A percentile compares a stretch with the other conserved stretches of the same genome.
phyloP scores from a whole-genome alignment of 2,888 invertebrate species.

The Drosophila pullipes region DNA sequence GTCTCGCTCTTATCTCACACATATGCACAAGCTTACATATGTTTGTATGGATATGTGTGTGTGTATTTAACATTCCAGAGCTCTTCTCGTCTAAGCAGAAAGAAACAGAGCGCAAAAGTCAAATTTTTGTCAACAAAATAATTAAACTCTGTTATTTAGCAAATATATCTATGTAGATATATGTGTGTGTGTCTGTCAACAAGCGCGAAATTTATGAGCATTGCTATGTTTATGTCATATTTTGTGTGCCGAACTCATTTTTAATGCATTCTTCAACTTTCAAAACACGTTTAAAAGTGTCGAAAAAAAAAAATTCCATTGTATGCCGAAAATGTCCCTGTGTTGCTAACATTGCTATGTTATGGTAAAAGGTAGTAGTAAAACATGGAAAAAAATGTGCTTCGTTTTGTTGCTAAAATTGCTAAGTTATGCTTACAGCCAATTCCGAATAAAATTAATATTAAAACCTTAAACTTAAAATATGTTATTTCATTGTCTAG shows the following conservation, averaged over 20 bases:
- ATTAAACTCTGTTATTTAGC: constrained; percentile 61
- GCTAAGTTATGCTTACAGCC: background rate
- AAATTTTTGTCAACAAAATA: constrained; percentile 73
- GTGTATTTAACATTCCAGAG: constrained; percentile 62
- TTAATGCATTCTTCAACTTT: constrained; percentile 11
- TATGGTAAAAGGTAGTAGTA: background rate
- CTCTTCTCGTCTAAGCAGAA: constrained; percentile 34
- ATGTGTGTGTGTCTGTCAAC: background rate
- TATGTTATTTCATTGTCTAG: background rate
- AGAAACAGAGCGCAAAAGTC: constrained; percentile 62
- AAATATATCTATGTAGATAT: background rate
- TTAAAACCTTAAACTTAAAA: background rate
- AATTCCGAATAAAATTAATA: background rate
- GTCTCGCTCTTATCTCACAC: constrained; percentile 44
- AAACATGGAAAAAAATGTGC: background rate
- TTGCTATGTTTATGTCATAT: constrained; percentile 4
- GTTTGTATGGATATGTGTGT: background rate
- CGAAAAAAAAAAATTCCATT: background rate
- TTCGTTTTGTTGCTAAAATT: background rate
- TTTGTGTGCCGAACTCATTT: background rate
- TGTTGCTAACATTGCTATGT: background rate
- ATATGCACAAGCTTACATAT: constrained; percentile 8
- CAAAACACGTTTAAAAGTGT: background rate
- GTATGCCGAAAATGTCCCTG: background rate
- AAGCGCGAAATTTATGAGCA: background rate